These are phyloP conservation scores for Melanotaenia pygmaea DNA, from an alignment of 2,797 vertebrate genomes.

Conservation along the genomic window DNA sequence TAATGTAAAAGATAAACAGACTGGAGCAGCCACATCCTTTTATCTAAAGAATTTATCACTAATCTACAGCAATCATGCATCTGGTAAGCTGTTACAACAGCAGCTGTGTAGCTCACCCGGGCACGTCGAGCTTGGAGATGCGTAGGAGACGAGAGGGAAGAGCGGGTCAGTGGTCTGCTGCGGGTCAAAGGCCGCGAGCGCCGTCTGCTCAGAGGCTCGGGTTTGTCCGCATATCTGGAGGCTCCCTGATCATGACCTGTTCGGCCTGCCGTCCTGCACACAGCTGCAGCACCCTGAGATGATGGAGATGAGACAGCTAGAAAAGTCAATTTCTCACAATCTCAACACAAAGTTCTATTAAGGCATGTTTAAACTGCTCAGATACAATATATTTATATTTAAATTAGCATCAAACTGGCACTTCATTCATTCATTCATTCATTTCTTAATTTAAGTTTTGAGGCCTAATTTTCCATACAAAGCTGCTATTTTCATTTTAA, in stretches of 20 bases:
- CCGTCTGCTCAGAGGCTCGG: constrained; percentile 47
- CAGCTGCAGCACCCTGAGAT: constrained; percentile 33
- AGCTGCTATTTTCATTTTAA: no score
- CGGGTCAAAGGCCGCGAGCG: constrained; percentile 70
- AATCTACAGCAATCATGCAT: neutral
- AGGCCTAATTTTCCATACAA: neutral
- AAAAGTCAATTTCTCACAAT: no score
- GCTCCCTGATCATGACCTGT: constrained; percentile 47
- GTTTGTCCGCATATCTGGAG: constrained; percentile 53
- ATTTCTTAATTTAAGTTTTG: neutral
- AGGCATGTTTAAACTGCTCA: neutral
- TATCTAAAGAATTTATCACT: neutral
- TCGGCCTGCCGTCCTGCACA: constrained; percentile 11
- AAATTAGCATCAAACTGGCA: neutral
- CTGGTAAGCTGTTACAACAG: neutral
- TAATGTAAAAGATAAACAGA: neutral
- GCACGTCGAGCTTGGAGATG: constrained; percentile 60
- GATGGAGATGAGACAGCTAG: constrained; percentile 13
- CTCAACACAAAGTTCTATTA: neutral
- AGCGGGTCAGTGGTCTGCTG: constrained; percentile 73
- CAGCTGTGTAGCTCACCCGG: constrained; percentile 59
- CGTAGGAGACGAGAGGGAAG: constrained; percentile 63
- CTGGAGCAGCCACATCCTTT: neutral
- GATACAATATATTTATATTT: no score
- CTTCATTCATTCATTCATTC: neutral